Conservation (phyloP, 1,140 invertebrate genomes). For the Drosophila bocqueti region DNA sequence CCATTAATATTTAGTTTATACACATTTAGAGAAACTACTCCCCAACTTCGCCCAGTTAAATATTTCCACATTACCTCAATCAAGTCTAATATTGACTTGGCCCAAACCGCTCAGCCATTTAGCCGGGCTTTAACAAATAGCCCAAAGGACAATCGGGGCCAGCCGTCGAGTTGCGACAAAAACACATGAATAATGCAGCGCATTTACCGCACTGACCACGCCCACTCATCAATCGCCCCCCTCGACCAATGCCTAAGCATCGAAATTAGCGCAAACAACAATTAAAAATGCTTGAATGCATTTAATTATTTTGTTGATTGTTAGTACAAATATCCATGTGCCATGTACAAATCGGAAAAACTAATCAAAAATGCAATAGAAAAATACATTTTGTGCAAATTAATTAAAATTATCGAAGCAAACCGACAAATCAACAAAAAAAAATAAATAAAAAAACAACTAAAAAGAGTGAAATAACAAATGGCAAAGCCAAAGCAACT, state of each 20-base stretch:
- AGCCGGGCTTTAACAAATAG: conserved; percentile 31
- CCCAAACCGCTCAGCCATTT: conserved; percentile 14
- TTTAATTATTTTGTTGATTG: conserved; percentile 81
- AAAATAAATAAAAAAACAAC: background rate
- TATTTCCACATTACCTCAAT: conserved; percentile 19
- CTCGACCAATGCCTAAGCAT: conserved; percentile 49
- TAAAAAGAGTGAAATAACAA: conserved; percentile 49
- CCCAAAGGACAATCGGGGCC: conserved; percentile 28
- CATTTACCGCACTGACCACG: conserved; percentile 29
- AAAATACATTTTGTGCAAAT: conserved; percentile 63
- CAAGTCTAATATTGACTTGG: conserved; percentile 19
- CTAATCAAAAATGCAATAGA: conserved; percentile 78
- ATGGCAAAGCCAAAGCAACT: conserved; percentile 27
- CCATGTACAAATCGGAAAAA: conserved; percentile 49
- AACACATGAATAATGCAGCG: conserved; percentile 67
- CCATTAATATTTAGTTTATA: background rate
- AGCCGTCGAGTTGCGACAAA: conserved; percentile 36
- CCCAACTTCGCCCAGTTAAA: background rate
- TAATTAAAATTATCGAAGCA: conserved; percentile 75
- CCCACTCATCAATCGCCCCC: conserved; percentile 4
- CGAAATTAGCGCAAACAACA: conserved; percentile 75
- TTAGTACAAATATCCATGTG: conserved; percentile 53
- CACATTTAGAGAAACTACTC: background rate
- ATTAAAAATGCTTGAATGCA: conserved; percentile 83
- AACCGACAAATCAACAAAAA: conserved; percentile 48